phyloP scores from a whole-genome alignment of 2,888 invertebrate genomes.

The Leuctra nigra region DNA sequence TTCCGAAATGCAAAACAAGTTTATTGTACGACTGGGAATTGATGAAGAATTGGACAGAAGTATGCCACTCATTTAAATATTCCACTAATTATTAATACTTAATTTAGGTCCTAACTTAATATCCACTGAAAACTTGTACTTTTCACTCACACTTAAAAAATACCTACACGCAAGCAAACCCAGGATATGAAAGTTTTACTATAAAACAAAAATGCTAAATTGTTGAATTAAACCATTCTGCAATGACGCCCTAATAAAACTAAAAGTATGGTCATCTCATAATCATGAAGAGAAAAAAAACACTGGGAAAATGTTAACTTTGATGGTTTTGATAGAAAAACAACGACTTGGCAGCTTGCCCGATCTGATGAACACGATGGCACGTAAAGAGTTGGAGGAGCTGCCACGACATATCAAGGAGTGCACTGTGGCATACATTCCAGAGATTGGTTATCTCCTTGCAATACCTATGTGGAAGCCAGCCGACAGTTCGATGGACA shows the following conservation, averaged over 20 bases:
- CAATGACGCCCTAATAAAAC: too few species aligned
- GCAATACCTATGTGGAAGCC: slow-evolving; percentile 60
- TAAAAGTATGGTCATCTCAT: too few species aligned
- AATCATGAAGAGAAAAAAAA: too few species aligned
- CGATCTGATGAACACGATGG: slow-evolving; percentile 64
- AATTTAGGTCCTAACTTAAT: not conserved
- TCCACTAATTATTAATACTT: not conserved
- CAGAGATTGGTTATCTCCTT: slow-evolving; percentile 72
- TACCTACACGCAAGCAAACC: not conserved
- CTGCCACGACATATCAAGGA: slow-evolving; percentile 59
- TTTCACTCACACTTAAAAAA: too few species aligned
- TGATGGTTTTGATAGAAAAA: slow-evolving; percentile 52
- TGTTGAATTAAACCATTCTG: too few species aligned
- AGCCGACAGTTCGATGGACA: slow-evolving; percentile 43
- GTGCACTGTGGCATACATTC: slow-evolving; percentile 62
- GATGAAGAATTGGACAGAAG: slow-evolving; percentile 69
- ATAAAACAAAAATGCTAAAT: too few species aligned
- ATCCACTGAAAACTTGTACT: not conserved
- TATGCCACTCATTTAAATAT: slow-evolving; percentile 33
- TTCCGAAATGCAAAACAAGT: slow-evolving; percentile 53
- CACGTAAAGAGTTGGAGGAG: slow-evolving; percentile 58
- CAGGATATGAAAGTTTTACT: too few species aligned
- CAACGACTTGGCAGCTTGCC: slow-evolving; percentile 62
- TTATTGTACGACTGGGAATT: slow-evolving; percentile 68
- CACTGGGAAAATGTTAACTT: too few species aligned